These are phyloP conservation scores for Pandemis corylana DNA, from an alignment of 2,888 invertebrate genomes.

Conservation along the genomic window DNA sequence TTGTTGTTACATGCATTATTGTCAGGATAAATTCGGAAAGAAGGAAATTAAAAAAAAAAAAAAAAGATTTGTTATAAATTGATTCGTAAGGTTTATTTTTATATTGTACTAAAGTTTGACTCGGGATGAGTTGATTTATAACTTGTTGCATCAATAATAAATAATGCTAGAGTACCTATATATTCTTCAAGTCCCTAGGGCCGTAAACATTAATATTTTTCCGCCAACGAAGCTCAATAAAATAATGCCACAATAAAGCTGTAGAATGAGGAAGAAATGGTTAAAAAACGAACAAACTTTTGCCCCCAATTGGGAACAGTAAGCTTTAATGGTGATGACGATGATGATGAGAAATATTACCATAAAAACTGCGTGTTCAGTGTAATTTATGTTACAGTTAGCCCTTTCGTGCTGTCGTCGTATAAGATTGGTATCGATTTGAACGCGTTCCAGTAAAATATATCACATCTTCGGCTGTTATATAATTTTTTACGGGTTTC, in stretches of 20 bases:
- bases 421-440: slow-evolving; percentile 24
- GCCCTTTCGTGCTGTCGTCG: slow-evolving; percentile 25
- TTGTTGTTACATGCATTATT: too few relatives aligned
- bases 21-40: too few relatives aligned
- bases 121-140: too few relatives aligned
- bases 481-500: too few relatives aligned
- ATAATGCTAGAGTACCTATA: too few relatives aligned
- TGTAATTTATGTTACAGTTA: slow-evolving; percentile 18
- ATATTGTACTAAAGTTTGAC: too few relatives aligned
- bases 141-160: too few relatives aligned
- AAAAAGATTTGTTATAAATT: too few relatives aligned
- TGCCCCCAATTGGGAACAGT: neutral
- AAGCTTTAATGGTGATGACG: slow-evolving; percentile 9
- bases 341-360: neutral
- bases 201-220: neutral
- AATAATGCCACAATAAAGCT: neutral
- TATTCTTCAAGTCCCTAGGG: neutral
- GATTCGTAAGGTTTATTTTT: too few relatives aligned
- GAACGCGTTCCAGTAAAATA: neutral
- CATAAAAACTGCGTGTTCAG: slow-evolving; percentile 20
- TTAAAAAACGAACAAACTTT: neutral
- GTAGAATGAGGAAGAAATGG: neutral
- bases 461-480: neutral
- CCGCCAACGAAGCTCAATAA: neutral
- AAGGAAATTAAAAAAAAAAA: too few relatives aligned